phyloP scores from a whole-genome alignment of 2,888 invertebrate species.

The Eupithecia dodoneata region DNA sequence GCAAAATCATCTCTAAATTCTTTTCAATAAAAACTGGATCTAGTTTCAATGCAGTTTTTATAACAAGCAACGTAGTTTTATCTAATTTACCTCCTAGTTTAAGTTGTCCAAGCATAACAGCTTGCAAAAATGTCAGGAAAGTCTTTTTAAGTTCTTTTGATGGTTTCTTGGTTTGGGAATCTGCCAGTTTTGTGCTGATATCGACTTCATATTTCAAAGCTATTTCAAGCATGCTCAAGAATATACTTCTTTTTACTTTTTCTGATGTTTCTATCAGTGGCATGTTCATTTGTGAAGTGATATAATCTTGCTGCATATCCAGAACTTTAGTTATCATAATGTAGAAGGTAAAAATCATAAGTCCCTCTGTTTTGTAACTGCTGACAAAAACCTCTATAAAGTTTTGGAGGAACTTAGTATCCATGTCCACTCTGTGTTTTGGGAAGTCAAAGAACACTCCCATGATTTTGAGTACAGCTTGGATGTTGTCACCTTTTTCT shows the following conservation, averaged over 20 bases:
- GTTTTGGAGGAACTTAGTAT: constrained; percentile 63
- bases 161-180: constrained; percentile 66
- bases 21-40: constrained; percentile 76
- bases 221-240: constrained; percentile 68
- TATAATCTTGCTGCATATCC: constrained; percentile 69
- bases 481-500: constrained; percentile 77
- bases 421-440: constrained; percentile 57
- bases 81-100: constrained; percentile 72
- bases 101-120: constrained; percentile 67
- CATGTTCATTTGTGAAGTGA: constrained; percentile 66
- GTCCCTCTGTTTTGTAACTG: constrained; percentile 68
- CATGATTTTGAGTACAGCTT: constrained; percentile 76
- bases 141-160: constrained; percentile 74
- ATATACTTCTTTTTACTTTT: constrained; percentile 68
- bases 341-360: constrained; percentile 74
- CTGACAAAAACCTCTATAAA: constrained; percentile 72
- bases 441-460: constrained; percentile 69
- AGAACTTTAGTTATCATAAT: constrained; percentile 67
- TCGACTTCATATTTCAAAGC: constrained; percentile 71
- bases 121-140: constrained; percentile 70
- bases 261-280: constrained; percentile 62
- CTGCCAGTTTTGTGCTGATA: constrained; percentile 68
- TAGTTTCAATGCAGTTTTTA: constrained; percentile 69
- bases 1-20: constrained; percentile 66
- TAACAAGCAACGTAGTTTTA: constrained; percentile 66